Base-by-base conservation (phyloP, 2,888 invertebrate genomes). In the Fragum whitleyi region DNA sequence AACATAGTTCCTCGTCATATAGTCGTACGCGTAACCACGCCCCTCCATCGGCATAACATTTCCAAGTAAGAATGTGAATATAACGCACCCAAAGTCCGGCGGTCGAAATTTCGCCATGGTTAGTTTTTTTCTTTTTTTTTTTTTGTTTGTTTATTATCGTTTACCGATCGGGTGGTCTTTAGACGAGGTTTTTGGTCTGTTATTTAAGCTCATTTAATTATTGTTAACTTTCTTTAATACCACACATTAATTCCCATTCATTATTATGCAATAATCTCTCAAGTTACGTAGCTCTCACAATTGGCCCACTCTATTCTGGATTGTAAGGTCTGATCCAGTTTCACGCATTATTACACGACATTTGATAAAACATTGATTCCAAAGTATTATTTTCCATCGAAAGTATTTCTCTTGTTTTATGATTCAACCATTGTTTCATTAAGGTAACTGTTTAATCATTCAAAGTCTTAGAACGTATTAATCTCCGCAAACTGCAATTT, bases 1-100 rank as follows among this genome's bases (percentile, higher is more conserved):
- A 55, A 79, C 71, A 62, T 81, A 84, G 23, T 71, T 78, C 1
- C 78, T 76, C 19, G 81, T 70, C 11, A 67, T 67, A 29, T 77
- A 79, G 26, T 76, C 78, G 59, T 79, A 81, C 29, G 76, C 73
- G 55, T 68, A 81, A 28, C 53, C 32, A 21, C 42, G 65, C 14
- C 65, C 65, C 23, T 42, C 42, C 42, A 36, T 23, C 14, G 23
- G 39, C 14, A 65, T 26, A 21, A 42, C 36, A 42, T 65, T 42
- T 21, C 57, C 28, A 57, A 21, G 11, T 23, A 65, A 21, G n/a
- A 65, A 42, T 21, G 36, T 42, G 32, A 36, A 32, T 29, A 62
- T n/a, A 21, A 65, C 16, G 21, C 14, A 65, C 9, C 42, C 65
- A 14, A 65, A 42, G 1, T 36, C 39, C 42, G 65, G 42, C 1